Conservation (phyloP, 2,113 vertebrate species). For the Cnemophilus loriae region DNA sequence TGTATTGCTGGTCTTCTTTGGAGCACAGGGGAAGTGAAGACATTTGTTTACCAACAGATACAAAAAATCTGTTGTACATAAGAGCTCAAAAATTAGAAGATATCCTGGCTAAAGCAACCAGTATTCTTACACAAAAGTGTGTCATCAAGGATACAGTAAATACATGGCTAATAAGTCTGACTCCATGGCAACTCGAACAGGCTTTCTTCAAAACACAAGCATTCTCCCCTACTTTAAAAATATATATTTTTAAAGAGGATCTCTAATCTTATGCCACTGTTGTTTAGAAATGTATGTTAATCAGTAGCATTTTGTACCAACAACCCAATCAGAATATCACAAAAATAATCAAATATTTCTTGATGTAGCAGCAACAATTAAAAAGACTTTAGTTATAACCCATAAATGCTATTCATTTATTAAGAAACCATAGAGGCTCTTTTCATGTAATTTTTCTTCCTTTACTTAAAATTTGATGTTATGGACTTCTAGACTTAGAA, state of each 20-base stretch:
- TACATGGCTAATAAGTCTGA: neutral
- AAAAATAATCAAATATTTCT: neutral
- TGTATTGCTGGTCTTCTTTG: neutral
- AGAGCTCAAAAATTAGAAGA: neutral
- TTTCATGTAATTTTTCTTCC: neutral
- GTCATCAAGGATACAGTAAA: neutral
- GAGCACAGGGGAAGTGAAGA: neutral
- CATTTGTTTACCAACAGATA: neutral
- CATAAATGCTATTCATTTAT: neutral
- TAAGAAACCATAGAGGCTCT: neutral
- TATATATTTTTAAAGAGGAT: neutral
- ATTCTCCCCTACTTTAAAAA: neutral
- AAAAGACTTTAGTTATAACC: neutral
- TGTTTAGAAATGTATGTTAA: neutral
- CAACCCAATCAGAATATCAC: neutral
- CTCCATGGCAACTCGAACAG: neutral
- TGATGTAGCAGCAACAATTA: neutral
- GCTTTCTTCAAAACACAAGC: neutral
- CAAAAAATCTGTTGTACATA: neutral
- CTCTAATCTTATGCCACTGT: neutral
- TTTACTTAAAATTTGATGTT: neutral
- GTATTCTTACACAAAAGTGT: rapidly evolving
- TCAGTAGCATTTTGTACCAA: neutral
- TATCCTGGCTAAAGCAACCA: neutral
- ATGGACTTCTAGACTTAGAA: neutral